Evolutionary conservation across 2,888 invertebrate species (phyloP).

Genomic region (Sceliomorpha sp.): DNA sequence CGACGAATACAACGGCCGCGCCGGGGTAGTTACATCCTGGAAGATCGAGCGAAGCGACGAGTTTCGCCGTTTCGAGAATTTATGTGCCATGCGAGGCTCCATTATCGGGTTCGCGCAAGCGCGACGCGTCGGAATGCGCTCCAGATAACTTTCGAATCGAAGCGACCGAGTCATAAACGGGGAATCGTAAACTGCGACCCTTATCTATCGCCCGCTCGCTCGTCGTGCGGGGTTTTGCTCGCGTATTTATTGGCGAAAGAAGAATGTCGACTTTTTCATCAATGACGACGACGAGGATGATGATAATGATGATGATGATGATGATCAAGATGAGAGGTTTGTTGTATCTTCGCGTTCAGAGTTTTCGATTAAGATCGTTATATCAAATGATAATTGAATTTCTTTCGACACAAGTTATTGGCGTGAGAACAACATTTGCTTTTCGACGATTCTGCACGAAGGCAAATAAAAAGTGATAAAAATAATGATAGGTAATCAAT

Average conservation of each 20-base stretch:
- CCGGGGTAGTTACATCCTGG: constrained; percentile 9
- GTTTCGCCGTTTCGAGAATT: no score
- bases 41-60: constrained; percentile 38
- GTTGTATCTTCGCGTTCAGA: no score
- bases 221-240: neutral
- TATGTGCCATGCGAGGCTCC: constrained; percentile 30
- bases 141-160: constrained; percentile 40
- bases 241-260: constrained; percentile 12
- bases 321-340: no score
- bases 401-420: no score
- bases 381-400: no score
- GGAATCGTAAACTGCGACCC: constrained; percentile 44
- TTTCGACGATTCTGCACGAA: no score
- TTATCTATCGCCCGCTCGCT: constrained; percentile 27
- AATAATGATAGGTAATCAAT: no score
- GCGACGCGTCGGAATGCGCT: constrained; percentile 45
- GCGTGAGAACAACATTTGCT: no score
- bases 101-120: constrained; percentile 39
- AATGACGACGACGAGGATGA: no score
- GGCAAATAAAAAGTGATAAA: no score
- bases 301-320: no score
- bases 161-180: constrained; percentile 40
- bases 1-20: constrained; percentile 12
- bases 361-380: no score
- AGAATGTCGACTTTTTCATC: constrained; percentile 25